These are phyloP conservation scores for Merodon equestris DNA, from an alignment of 2,888 invertebrate genomes.

Conservation along the genomic window DNA sequence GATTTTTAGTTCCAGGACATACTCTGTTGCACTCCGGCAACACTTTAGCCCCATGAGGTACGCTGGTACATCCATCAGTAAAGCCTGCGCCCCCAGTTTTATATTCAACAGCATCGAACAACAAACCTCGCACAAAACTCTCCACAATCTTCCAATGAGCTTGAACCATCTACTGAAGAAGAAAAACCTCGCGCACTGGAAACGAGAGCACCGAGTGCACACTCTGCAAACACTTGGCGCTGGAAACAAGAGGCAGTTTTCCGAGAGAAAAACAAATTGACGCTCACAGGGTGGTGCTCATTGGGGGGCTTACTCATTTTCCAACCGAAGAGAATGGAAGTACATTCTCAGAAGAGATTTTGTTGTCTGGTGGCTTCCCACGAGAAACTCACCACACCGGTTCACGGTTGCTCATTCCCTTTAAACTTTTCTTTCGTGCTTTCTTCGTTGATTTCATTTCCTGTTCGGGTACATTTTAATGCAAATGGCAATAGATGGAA, in stretches of 20 bases:
- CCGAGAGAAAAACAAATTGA: background rate
- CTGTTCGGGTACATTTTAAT: slow-evolving; percentile 28
- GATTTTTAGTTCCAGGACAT: no score
- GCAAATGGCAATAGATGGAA: slow-evolving; percentile 10
- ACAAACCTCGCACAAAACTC: slow-evolving; percentile 17
- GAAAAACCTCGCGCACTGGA: slow-evolving; percentile 23
- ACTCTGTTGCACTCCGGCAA: no score
- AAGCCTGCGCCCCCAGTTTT: slow-evolving; percentile 1
- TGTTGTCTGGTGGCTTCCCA: slow-evolving; percentile 32
- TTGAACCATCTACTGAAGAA: background rate
- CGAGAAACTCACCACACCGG: slow-evolving; percentile 35
- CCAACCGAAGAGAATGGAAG: background rate
- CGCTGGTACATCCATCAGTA: no score
- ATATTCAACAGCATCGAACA: slow-evolving; percentile 53
- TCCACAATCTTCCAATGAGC: slow-evolving; percentile 34
- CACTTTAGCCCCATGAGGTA: no score
- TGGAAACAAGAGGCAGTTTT: slow-evolving; percentile 23
- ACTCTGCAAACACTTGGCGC: slow-evolving; percentile 6
- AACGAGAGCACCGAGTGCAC: slow-evolving; percentile 14
- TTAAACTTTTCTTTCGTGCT: slow-evolving; percentile 22
- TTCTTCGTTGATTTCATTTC: slow-evolving; percentile 52
- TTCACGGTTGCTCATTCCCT: background rate
- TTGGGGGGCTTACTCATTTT: background rate
- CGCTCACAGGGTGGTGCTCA: slow-evolving; percentile 14
- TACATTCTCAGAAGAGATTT: background rate